A percentile compares a stretch with the other conserved stretches of the same genome.
phyloP scores from a whole-genome alignment of 1,140 invertebrate genomes.

The Heliconius melpomene region DNA sequence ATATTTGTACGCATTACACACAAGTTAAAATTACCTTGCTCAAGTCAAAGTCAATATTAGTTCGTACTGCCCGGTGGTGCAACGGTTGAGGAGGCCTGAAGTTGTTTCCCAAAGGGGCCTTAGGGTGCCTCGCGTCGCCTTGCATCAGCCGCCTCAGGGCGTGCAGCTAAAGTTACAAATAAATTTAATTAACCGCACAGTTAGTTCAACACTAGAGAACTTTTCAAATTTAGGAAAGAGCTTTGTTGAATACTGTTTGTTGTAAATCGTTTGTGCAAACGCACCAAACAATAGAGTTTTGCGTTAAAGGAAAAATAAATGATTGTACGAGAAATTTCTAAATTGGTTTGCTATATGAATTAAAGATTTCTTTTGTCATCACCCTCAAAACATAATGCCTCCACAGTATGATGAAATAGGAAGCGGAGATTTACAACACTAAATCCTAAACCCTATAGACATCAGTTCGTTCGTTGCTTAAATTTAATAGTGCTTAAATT shows the following conservation, averaged over 20 bases:
- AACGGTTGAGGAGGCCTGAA: slow-evolving; percentile 93
- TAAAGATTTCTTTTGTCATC: too few relatives aligned
- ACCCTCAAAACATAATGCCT: too few relatives aligned
- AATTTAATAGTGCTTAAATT: too few relatives aligned
- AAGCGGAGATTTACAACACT: too few relatives aligned
- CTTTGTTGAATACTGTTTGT: slow-evolving; percentile 29
- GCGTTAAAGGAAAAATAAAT: background rate
- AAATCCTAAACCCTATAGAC: too few relatives aligned
- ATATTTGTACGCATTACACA: background rate
- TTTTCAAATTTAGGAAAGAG: slow-evolving; percentile 39
- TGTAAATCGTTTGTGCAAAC: slow-evolving; percentile 17
- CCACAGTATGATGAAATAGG: too few relatives aligned
- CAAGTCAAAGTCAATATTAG: slow-evolving; percentile 96
- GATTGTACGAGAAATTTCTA: background rate
- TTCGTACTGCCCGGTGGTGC: slow-evolving; percentile 94
- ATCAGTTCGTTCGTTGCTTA: too few relatives aligned
- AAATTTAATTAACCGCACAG: slow-evolving; percentile 43
- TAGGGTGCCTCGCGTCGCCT: slow-evolving; percentile 91
- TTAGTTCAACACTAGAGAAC: slow-evolving; percentile 34
- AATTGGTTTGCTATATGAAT: background rate
- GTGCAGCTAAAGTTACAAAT: slow-evolving; percentile 85
- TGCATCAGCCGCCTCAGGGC: slow-evolving; percentile 92
- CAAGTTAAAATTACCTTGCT: slow-evolving; percentile 83
- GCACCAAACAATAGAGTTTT: background rate
- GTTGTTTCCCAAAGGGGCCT: slow-evolving; percentile 96